Evolutionary conservation across 2,888 invertebrate species (phyloP).

Genomic region (Bimastos eiseni): DNA sequence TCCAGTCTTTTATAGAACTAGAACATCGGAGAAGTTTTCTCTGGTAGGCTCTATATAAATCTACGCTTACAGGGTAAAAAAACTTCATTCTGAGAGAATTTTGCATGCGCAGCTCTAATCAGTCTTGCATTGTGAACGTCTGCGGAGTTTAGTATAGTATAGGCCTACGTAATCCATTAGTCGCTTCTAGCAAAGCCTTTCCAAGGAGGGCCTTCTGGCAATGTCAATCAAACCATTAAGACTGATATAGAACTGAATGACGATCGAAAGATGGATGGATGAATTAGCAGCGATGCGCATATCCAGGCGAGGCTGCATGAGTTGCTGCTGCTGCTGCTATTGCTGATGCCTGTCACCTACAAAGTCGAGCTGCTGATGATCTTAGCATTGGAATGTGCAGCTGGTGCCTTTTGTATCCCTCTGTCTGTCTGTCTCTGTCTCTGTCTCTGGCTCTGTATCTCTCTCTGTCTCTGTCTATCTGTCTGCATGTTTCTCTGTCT

Average conservation of each 20-base stretch:
- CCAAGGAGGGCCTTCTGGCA: not conserved
- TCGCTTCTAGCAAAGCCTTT: not conserved
- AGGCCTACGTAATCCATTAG: not conserved
- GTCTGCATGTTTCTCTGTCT: too few species aligned
- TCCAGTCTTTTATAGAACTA: too few species aligned
- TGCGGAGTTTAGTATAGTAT: too few species aligned
- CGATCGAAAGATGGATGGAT: not conserved
- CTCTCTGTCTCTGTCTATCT: too few species aligned
- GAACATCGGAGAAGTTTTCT: too few species aligned
- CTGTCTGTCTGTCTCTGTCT: too few species aligned
- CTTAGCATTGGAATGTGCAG: constrained; percentile 6
- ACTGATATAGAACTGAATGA: not conserved
- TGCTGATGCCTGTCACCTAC: not conserved
- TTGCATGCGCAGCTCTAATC: too few species aligned
- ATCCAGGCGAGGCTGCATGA: not conserved
- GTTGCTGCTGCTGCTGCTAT: not conserved
- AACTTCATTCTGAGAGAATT: too few species aligned
- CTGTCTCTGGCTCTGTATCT: too few species aligned
- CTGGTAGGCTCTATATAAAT: too few species aligned
- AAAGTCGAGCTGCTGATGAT: not conserved
- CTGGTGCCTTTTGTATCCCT: not conserved
- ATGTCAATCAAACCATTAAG: not conserved
- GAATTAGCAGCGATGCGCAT: not conserved
- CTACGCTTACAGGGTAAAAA: too few species aligned
- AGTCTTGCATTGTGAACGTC: too few species aligned